Conservation (phyloP, 92 coral and sea anemone genomes). For the Scolanthus callimorphus region DNA sequence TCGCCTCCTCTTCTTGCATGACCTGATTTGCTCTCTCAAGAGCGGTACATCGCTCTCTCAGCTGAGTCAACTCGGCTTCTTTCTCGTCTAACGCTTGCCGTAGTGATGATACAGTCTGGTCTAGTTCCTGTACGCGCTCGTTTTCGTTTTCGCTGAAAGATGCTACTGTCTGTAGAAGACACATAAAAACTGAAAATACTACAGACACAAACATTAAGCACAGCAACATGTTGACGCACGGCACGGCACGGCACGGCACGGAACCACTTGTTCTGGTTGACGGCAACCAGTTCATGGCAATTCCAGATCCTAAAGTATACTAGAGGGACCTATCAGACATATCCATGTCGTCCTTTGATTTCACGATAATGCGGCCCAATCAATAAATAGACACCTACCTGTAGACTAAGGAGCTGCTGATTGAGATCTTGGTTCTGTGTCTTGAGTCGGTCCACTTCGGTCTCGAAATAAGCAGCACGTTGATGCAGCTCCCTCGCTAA, state of each 20-base stretch:
- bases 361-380: no score
- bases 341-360: no score
- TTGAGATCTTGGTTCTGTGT: slow-evolving; percentile 50
- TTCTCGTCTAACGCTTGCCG: slow-evolving; percentile 33
- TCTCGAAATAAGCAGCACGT: slow-evolving; percentile 36
- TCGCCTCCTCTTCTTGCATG: slow-evolving; percentile 72
- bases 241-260: no score
- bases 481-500: slow-evolving; percentile 23
- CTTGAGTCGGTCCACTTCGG: slow-evolving; percentile 25
- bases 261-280: no score
- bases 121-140: slow-evolving; percentile 40
- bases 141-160: slow-evolving; percentile 37
- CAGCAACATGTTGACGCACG: no score
- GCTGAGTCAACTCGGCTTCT: slow-evolving; percentile 47
- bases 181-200: background rate
- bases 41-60: slow-evolving; percentile 29
- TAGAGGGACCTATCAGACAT: no score
- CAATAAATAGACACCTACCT: slow-evolving; percentile 56
- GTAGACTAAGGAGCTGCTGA: slow-evolving; percentile 56
- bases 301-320: no score
- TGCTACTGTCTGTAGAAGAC: slow-evolving; percentile 31
- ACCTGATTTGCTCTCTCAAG: slow-evolving; percentile 56
- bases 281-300: no score
- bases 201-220: no score
- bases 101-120: slow-evolving; percentile 33